These are phyloP conservation scores for Macrosoma leucophasiata DNA, from an alignment of 2,888 invertebrate genomes.

Conservation along the genomic window DNA sequence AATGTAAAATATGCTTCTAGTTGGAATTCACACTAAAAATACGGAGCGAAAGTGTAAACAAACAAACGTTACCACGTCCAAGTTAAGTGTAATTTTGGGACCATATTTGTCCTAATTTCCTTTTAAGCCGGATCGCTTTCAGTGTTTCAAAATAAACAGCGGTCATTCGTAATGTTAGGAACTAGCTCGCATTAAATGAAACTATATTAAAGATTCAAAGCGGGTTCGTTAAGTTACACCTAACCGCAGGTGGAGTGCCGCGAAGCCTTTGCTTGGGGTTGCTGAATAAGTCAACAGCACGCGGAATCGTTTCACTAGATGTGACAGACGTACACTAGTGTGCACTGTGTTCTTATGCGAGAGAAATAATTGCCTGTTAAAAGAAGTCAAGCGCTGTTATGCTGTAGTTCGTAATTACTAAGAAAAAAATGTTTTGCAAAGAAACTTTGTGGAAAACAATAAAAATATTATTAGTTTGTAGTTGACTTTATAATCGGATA, in stretches of 20 bases:
- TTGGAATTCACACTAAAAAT: background rate
- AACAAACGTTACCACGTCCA: background rate
- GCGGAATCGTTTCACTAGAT: conserved; percentile 30
- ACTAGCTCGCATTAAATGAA: conserved; percentile 68
- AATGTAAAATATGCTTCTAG: conserved; percentile 3
- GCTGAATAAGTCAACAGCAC: conserved; percentile 62
- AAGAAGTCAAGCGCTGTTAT: no score
- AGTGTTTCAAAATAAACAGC: conserved; percentile 51
- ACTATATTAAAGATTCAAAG: conserved; percentile 70
- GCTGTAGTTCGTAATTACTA: no score
- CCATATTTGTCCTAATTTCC: conserved; percentile 29
- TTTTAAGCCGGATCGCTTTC: conserved; percentile 33
- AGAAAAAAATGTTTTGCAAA: no score
- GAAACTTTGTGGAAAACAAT: no score
- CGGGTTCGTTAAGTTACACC: conserved; percentile 71
- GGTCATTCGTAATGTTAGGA: conserved; percentile 44
- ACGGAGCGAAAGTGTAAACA: background rate
- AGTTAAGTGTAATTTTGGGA: conserved; percentile 3
- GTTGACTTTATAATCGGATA: no score
- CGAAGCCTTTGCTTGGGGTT: conserved; percentile 48
- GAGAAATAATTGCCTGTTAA: no score
- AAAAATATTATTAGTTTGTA: no score
- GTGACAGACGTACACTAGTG: conserved; percentile 43
- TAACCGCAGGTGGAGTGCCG: conserved; percentile 63
- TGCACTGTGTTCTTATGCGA: no score